Evolutionary conservation across 2,113 vertebrate genomes (phyloP).

Genomic region (Ondatra zibethicus): DNA sequence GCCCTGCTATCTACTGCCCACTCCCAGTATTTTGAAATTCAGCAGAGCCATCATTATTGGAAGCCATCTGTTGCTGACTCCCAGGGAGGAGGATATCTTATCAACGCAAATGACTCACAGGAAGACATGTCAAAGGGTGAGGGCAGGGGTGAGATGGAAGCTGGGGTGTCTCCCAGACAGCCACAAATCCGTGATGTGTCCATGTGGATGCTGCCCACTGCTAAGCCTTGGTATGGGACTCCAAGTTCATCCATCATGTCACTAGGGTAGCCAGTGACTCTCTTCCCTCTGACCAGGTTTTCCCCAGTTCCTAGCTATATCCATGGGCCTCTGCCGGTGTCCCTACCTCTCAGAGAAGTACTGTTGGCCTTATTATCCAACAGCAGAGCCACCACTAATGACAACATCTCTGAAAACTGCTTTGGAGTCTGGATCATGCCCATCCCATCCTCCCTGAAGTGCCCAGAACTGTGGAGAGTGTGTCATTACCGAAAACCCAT

Average conservation of each 20-base stretch:
- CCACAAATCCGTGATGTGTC: neutral
- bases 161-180: neutral
- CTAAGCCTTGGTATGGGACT: neutral
- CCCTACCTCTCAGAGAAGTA: too few species aligned
- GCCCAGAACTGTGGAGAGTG: neutral
- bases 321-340: neutral
- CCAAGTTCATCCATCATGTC: too few species aligned
- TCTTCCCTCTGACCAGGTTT: too few species aligned
- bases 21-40: conserved; percentile 37
- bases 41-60: conserved; percentile 35
- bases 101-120: conserved; percentile 63
- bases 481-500: neutral
- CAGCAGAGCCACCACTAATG: neutral
- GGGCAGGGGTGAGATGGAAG: neutral
- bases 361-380: neutral
- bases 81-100: conserved; percentile 36
- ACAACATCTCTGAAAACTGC: neutral
- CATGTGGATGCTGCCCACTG: too few species aligned
- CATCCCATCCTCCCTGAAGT: neutral
- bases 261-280: neutral
- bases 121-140: neutral
- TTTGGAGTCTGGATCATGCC: too few species aligned
- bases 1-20: neutral
- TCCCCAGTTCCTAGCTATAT: neutral
- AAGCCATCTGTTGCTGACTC: conserved; percentile 19